These are phyloP conservation scores for Vanessa cardui DNA, from an alignment of 2,888 invertebrate species.

Conservation along the genomic window DNA sequence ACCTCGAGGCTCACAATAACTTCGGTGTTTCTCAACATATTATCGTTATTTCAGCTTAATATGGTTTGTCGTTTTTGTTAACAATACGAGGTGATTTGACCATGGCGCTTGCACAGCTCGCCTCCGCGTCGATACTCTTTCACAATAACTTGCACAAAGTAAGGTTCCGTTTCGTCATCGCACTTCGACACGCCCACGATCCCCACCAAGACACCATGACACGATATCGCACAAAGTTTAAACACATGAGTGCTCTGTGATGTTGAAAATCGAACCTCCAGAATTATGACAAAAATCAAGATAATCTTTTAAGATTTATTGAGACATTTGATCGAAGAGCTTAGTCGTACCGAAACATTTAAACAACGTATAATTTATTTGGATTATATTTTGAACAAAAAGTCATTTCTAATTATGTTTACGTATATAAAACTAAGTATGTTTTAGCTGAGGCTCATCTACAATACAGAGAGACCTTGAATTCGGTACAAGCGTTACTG, in stretches of 20 bases:
- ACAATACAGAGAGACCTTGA: slow-evolving; percentile 41
- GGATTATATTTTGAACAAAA: not conserved
- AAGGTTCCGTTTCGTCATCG: slow-evolving; percentile 72
- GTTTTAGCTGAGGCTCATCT: slow-evolving; percentile 26
- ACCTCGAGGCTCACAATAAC: no score
- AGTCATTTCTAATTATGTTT: slow-evolving; percentile 4
- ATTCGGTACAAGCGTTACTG: slow-evolving; percentile 34
- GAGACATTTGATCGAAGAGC: not conserved
- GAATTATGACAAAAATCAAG: not conserved
- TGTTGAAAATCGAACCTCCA: slow-evolving; percentile 1
- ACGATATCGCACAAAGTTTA: slow-evolving; percentile 26
- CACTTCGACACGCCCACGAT: slow-evolving; percentile 69
- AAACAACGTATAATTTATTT: slow-evolving; percentile 5
- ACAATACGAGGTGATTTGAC: slow-evolving; percentile 43
- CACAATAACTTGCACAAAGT: slow-evolving; percentile 77
- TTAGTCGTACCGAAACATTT: not conserved
- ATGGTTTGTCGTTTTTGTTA: slow-evolving; percentile 21
- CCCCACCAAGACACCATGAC: slow-evolving; percentile 37
- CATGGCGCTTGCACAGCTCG: slow-evolving; percentile 50
- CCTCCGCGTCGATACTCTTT: slow-evolving; percentile 72
- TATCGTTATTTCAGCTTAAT: slow-evolving; percentile 13
- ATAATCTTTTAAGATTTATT: slow-evolving; percentile 3
- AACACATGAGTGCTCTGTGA: not conserved
- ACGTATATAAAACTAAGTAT: slow-evolving; percentile 4
- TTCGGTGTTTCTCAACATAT: not conserved